Conservation (phyloP, 2,797 vertebrate genomes). For the Acipenser oxyrinchus region DNA sequence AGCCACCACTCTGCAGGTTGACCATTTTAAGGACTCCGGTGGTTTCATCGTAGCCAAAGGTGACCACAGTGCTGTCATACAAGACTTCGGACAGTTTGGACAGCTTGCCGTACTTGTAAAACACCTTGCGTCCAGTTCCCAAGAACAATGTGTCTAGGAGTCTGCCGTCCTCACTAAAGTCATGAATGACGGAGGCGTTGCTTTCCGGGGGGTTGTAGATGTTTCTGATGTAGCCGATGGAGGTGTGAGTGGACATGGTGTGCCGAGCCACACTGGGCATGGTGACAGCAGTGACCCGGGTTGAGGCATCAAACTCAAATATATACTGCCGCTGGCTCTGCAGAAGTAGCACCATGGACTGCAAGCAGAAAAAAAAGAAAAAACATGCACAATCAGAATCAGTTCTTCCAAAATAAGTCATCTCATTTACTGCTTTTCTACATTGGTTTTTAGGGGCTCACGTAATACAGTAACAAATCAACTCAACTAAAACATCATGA, state of each 20-base stretch:
- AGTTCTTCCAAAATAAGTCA: too few relatives aligned
- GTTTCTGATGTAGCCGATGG: conserved; percentile 92
- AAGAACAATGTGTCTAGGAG: conserved; percentile 82
- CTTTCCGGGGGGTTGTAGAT: conserved; percentile 95
- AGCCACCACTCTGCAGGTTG: conserved; percentile 90
- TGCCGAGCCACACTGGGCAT: conserved; percentile 98
- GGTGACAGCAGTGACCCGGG: conserved; percentile 89
- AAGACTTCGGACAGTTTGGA: conserved; percentile 89
- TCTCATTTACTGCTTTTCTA: too few relatives aligned
- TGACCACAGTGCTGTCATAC: conserved; percentile 92
- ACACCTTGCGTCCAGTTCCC: conserved; percentile 89
- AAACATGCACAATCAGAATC: neutral
- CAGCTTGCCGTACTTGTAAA: conserved; percentile 96
- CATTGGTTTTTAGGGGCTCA: too few relatives aligned
- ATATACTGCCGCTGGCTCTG: conserved; percentile 96
- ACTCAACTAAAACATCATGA: too few relatives aligned
- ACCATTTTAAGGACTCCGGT: conserved; percentile 95
- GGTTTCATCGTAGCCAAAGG: conserved; percentile 96
- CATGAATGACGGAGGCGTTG: conserved; percentile 92
- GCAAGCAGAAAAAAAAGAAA: conserved; percentile 22
- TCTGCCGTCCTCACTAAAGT: conserved; percentile 88
- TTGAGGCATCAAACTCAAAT: conserved; percentile 89
- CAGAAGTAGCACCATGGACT: conserved; percentile 97
- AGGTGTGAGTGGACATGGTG: conserved; percentile 95
- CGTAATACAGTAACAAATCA: too few relatives aligned